Conservation (phyloP, 2,797 vertebrate species). For the Cyprinodon diabolis region DNA sequence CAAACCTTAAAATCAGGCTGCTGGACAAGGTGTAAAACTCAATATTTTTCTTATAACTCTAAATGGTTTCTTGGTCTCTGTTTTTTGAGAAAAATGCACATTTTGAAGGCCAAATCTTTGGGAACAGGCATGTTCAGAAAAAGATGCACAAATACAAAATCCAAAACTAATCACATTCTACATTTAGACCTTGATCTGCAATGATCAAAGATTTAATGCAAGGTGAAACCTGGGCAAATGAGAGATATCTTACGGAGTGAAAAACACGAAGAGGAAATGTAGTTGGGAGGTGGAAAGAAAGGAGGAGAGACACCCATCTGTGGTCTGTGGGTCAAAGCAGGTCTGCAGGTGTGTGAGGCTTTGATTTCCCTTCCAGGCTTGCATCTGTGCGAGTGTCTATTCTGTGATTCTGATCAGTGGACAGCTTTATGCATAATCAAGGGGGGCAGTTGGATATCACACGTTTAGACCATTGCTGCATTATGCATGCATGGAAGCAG, state of each 20-base stretch:
- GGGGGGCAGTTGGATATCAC: slow-evolving; percentile 60
- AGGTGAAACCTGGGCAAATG: slow-evolving; percentile 20
- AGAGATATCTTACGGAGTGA: slow-evolving; percentile 32
- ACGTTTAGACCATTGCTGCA: slow-evolving; percentile 59
- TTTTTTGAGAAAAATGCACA: not conserved
- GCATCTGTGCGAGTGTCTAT: slow-evolving; percentile 47
- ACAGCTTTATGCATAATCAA: slow-evolving; percentile 71
- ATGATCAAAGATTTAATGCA: slow-evolving; percentile 60
- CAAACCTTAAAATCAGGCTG: slow-evolving; percentile 31
- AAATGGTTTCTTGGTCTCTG: slow-evolving; percentile 10
- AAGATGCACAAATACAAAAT: slow-evolving; percentile 21
- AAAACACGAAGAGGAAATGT: slow-evolving; percentile 23
- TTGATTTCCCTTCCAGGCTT: slow-evolving; percentile 72
- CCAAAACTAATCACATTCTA: slow-evolving; percentile 27
- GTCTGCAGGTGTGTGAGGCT: slow-evolving; percentile 72
- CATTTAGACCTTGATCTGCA: slow-evolving; percentile 36
- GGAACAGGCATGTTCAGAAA: slow-evolving; percentile 13
- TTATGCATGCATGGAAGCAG: slow-evolving; percentile 63
- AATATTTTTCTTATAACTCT: slow-evolving; percentile 23
- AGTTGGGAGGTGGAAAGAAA: slow-evolving; percentile 13
- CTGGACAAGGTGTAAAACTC: slow-evolving; percentile 17
- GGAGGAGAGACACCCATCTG: slow-evolving; percentile 70
- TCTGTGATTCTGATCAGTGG: slow-evolving; percentile 68
- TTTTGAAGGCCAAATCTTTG: slow-evolving; percentile 8
- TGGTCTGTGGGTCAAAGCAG: slow-evolving; percentile 65